Percentiles rank a stretch among this genome's conserved stretches.
Evolutionary conservation across 2,888 invertebrate species (phyloP).

Genomic region (Eremobia ochroleuca): DNA sequence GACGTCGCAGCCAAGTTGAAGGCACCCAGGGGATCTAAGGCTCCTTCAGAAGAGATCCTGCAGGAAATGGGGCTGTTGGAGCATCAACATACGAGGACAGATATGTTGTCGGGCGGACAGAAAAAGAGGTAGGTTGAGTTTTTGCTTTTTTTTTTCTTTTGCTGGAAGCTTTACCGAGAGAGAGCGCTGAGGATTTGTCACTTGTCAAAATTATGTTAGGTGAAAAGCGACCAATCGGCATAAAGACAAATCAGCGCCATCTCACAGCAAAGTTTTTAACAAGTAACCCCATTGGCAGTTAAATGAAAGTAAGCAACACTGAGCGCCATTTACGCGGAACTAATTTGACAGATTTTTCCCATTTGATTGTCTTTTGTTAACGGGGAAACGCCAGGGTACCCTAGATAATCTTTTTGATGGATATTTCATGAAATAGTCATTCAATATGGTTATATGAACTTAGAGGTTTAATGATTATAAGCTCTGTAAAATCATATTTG

Average conservation of each 20-base stretch:
- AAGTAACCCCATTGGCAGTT: neutral
- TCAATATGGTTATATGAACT: too few species aligned
- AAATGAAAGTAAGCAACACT: neutral
- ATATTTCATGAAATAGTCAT: too few species aligned
- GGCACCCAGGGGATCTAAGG: constrained; percentile 89
- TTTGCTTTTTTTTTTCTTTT: neutral
- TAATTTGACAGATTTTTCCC: neutral
- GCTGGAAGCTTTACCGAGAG: neutral
- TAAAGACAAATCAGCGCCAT: neutral
- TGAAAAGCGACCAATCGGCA: neutral
- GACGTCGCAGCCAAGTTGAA: constrained; percentile 95
- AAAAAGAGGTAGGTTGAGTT: constrained; percentile 90
- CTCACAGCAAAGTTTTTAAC: neutral
- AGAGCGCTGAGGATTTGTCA: neutral
- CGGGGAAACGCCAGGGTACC: too few species aligned
- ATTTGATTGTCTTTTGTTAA: neutral
- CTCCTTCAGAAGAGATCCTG: constrained; percentile 90
- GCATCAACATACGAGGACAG: constrained; percentile 92
- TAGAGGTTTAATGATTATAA: too few species aligned
- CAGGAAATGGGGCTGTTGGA: constrained; percentile 92
- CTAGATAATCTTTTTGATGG: too few species aligned
- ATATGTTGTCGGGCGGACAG: constrained; percentile 94
- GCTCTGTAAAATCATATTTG: too few species aligned
- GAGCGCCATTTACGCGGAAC: neutral
- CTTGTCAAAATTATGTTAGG: neutral